Evolutionary conservation across 1,140 invertebrate genomes (phyloP).

Genomic region (Diachasma alloeum): DNA sequence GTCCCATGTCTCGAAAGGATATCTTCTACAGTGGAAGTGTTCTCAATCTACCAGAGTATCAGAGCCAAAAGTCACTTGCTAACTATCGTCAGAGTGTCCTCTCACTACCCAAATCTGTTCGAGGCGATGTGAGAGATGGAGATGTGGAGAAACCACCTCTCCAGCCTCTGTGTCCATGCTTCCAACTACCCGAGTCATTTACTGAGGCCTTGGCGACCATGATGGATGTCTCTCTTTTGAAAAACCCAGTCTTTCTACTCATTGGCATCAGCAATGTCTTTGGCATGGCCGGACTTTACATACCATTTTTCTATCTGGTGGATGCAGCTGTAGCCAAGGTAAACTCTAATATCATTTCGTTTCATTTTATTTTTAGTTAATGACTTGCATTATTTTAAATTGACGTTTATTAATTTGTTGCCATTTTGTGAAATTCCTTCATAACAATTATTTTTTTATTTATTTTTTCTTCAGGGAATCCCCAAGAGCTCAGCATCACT

Average conservation of each 20-base stretch:
- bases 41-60: constrained; percentile 88
- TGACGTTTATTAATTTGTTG: too few relatives aligned
- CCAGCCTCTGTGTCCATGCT: constrained; percentile 77
- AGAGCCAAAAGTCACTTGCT: constrained; percentile 90
- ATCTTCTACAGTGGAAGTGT: constrained; percentile 98
- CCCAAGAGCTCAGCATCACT: constrained; percentile 80
- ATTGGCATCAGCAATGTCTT: constrained; percentile 95
- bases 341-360: too few relatives aligned
- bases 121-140: constrained; percentile 68
- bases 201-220: constrained; percentile 87
- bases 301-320: constrained; percentile 94
- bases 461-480: constrained; percentile 71
- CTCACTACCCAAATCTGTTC: constrained; percentile 75
- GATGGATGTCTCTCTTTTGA: constrained; percentile 91
- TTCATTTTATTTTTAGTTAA: too few relatives aligned
- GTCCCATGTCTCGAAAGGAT: constrained; percentile 94
- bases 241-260: constrained; percentile 89
- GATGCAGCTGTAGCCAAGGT: constrained; percentile 79
- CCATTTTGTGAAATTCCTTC: too few relatives aligned
- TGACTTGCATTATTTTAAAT: too few relatives aligned
- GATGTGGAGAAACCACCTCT: constrained; percentile 75
- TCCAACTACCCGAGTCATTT: constrained; percentile 81
- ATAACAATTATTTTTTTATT: not conserved
- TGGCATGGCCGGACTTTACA: constrained; percentile 92
- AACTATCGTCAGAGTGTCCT: constrained; percentile 86